A percentile compares a stretch with the other conserved stretches of the same genome.
Evolutionary conservation across 2,888 invertebrate species (phyloP).

Genomic region (Pristionchus arcanus): DNA sequence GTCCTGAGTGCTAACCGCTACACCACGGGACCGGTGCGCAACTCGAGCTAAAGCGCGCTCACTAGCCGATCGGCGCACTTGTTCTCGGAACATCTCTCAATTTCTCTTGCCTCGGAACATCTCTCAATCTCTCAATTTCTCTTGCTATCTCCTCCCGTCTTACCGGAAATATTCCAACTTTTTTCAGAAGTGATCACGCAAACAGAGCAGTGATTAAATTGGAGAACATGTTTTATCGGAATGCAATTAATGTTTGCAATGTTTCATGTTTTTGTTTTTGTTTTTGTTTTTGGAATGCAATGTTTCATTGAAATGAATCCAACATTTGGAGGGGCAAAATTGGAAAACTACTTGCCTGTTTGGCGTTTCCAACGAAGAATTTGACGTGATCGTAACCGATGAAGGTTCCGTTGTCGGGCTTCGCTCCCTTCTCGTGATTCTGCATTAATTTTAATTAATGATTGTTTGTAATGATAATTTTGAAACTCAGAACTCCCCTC

Average conservation of each 20-base stretch:
- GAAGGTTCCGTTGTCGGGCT: slow-evolving; percentile 88
- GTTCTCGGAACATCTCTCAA: background rate
- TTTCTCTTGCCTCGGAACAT: too few species aligned
- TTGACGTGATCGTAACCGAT: slow-evolving; percentile 93
- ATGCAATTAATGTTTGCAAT: too few species aligned
- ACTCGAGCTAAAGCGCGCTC: background rate
- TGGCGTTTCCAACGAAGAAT: slow-evolving; percentile 98
- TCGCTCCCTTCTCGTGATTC: slow-evolving; percentile 71
- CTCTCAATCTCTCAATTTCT: background rate
- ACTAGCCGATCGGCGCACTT: background rate
- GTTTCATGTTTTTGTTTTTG: too few species aligned
- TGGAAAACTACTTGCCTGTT: slow-evolving; percentile 86
- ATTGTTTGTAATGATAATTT: background rate
- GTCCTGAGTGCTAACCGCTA: slow-evolving; percentile 67
- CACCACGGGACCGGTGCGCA: slow-evolving; percentile 60
- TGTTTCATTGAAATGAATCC: too few species aligned
- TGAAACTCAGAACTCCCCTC: too few species aligned
- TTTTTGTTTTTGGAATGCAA: too few species aligned
- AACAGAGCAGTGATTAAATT: too few species aligned
- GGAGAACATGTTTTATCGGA: too few species aligned
- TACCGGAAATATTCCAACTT: too few species aligned
- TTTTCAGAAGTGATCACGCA: too few species aligned
- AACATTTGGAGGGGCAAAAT: too few species aligned
- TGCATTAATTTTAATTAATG: slow-evolving; percentile 55
- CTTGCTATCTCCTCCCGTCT: background rate